Evolutionary conservation across 2,888 invertebrate species (phyloP), one percentile per base, ranked within the genome.

Genomic region (Beris morrisii): DNA sequence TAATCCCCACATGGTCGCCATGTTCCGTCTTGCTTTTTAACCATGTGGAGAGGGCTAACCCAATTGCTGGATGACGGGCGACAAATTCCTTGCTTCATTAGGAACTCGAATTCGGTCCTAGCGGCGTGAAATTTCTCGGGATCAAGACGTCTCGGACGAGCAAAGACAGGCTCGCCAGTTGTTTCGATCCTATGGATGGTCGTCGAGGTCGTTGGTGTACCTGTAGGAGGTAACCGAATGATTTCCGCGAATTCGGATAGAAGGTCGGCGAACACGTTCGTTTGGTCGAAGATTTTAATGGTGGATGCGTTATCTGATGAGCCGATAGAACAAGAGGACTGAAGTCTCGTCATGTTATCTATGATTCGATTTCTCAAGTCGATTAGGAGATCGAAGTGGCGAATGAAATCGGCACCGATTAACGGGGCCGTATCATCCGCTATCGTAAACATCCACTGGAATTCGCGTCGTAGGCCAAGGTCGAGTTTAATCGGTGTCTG

Each of bases 361-460:
- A 50, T 50, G 13, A 50, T 9, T 3, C 44, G 3, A 15, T 11
- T 50, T 11, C 15, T 50, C 2, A 50, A 4, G n/a, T 44, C 11
- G 44, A 44, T 3, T 22, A 22, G 3, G 3, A 22, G 22, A 22
- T 66, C 52, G n/a, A 59, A 66, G 13, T 69, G 64, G 11, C 54
- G 45, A 5, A 70, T 38, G 53, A 72, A 72, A 50, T 74, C 72
- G 0, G 71, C 71, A 1, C 71, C 70, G 1, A 71, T 67, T 13
- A 72, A 72, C 28, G 73, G 69, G 7, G 59, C 9, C 1, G 68
- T 48, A 1, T 72, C 72, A 4, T 73, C 69, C 1, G 71, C 72
- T 28, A 72, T 50, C 15, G 68, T 65, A 48, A 73, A 73, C 15
- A 66, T 69, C 72, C 72, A 73, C 5, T 45, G 2, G 44, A 71